phyloP scores from a whole-genome alignment of 2,113 vertebrate genomes.

The Rhagologus leucostigma region DNA sequence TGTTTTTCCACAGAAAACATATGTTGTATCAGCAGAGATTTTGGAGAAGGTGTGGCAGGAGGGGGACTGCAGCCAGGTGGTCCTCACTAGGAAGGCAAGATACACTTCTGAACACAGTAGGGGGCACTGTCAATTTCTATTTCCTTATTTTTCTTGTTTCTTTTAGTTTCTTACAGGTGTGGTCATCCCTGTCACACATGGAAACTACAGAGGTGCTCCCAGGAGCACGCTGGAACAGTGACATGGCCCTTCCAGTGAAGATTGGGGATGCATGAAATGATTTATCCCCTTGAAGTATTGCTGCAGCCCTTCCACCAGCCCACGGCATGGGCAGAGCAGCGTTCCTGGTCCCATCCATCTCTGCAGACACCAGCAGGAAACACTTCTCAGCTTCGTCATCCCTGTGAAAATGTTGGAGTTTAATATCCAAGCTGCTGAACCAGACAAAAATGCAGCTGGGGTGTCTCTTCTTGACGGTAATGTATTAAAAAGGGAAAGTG shows the following conservation, averaged over 20 bases:
- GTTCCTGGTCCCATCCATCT: background rate
- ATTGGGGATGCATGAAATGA: background rate
- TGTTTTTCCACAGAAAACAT: background rate
- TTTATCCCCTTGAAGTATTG: background rate
- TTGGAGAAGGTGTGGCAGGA: background rate
- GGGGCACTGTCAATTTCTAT: background rate
- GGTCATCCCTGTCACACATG: background rate
- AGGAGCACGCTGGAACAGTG: background rate
- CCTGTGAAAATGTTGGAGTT: background rate
- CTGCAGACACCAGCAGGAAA: background rate
- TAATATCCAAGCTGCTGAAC: background rate
- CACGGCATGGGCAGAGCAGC: fast-evolving
- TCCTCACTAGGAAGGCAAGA: background rate
- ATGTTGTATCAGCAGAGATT: background rate
- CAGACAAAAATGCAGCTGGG: background rate
- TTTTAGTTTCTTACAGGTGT: background rate
- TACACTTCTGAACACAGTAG: background rate
- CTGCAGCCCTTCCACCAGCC: background rate
- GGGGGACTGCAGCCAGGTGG: background rate
- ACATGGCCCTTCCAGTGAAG: fast-evolving
- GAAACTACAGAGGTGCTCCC: background rate
- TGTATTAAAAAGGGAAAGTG: background rate
- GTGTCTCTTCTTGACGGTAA: background rate
- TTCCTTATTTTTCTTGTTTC: background rate
- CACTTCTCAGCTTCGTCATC: background rate